A percentile compares a stretch with the other conserved stretches of the same genome.
These are phyloP conservation scores for Morpho helenor DNA, from an alignment of 2,888 invertebrate genomes.

Conservation along the genomic window DNA sequence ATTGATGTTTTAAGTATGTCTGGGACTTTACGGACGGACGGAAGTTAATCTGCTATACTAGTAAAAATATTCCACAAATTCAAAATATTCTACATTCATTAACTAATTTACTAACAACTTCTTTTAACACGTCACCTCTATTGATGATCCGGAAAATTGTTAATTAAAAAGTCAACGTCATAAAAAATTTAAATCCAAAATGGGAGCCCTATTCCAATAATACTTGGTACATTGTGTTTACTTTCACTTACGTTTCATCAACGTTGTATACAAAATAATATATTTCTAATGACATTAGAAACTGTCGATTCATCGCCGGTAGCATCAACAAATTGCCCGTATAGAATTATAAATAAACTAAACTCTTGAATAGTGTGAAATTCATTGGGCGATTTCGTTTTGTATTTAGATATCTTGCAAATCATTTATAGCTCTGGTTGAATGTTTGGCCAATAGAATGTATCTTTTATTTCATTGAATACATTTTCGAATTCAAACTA, in stretches of 20 bases:
- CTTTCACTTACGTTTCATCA: conserved; percentile 10
- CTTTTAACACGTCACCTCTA: too few species aligned
- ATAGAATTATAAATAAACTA: conserved; percentile 10
- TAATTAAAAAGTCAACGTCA: too few species aligned
- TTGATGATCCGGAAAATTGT: too few species aligned
- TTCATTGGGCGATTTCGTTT: conserved; percentile 8
- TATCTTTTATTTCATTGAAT: too few species aligned
- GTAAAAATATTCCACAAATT: too few species aligned
- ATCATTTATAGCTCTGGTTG: not conserved
- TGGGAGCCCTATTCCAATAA: conserved; percentile 7
- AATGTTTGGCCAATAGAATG: not conserved
- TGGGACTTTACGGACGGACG: too few species aligned
- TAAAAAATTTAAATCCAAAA: not conserved
- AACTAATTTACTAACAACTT: too few species aligned
- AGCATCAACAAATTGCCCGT: conserved; percentile 15
- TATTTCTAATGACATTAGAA: conserved; percentile 18
- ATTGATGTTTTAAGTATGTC: too few species aligned
- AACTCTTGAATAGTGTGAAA: conserved; percentile 6
- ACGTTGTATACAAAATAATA: conserved; percentile 4
- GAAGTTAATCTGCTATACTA: too few species aligned
- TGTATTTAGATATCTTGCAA: conserved; percentile 9
- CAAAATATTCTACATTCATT: too few species aligned
- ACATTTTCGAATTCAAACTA: too few species aligned
- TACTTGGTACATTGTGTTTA: not conserved
- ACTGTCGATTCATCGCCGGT: conserved; percentile 8